These are phyloP conservation scores for Eumaeus atala DNA, from an alignment of 1,140 invertebrate species.

Conservation along the genomic window DNA sequence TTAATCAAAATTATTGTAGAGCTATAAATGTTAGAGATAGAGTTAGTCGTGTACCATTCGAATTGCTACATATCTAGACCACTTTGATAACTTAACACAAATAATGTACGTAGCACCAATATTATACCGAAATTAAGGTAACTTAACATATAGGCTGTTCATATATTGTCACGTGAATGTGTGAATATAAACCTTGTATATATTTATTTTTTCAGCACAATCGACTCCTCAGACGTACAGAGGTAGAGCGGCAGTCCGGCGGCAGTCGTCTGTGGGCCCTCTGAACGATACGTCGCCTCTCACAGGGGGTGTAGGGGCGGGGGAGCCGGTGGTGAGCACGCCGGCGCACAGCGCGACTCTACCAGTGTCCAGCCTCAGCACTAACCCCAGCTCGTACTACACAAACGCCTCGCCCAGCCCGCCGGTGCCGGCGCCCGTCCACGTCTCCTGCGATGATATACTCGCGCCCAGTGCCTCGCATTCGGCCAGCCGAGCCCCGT, in stretches of 20 bases:
- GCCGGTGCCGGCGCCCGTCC: slow-evolving; percentile 50
- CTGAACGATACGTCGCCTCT: slow-evolving; percentile 70
- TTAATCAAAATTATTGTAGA: too few species aligned
- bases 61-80: too few species aligned
- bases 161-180: too few species aligned
- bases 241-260: slow-evolving; percentile 72
- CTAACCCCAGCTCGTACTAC: slow-evolving; percentile 64
- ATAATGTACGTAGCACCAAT: too few species aligned
- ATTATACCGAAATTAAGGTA: too few species aligned
- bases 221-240: slow-evolving; percentile 75
- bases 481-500: slow-evolving; percentile 43
- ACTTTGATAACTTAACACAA: too few species aligned
- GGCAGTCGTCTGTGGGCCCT: slow-evolving; percentile 76
- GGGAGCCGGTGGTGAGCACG: slow-evolving; percentile 57
- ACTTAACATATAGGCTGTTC: too few species aligned
- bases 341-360: slow-evolving; percentile 60
- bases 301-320: slow-evolving; percentile 48
- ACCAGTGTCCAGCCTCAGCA: slow-evolving; percentile 61
- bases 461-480: slow-evolving; percentile 43
- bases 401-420: slow-evolving; percentile 62
- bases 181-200: too few species aligned
- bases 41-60: too few species aligned
- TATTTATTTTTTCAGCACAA: slow-evolving; percentile 56
- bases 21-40: too few species aligned
- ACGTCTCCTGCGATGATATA: slow-evolving; percentile 65